Conservation (phyloP, 2,113 vertebrate species). For the Microtus oregoni region DNA sequence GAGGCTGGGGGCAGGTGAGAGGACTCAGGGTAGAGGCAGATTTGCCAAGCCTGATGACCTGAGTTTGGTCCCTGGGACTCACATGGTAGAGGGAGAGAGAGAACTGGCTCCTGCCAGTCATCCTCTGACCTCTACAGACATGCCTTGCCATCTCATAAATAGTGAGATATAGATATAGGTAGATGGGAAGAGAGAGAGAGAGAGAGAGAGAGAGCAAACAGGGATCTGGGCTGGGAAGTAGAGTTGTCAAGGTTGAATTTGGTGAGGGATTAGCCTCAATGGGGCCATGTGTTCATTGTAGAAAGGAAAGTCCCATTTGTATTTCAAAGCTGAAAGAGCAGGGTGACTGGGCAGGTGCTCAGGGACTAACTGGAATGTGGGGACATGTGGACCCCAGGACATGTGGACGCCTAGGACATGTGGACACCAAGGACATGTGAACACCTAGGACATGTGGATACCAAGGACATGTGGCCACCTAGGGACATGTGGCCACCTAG, state of each 20-base stretch:
- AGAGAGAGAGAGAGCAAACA: not conserved
- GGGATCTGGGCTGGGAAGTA: not conserved
- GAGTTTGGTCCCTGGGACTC: not conserved
- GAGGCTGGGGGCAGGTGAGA: not conserved
- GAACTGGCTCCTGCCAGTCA: not conserved
- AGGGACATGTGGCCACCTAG: not conserved
- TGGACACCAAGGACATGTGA: not conserved
- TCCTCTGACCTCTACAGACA: not conserved
- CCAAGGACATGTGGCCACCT: not conserved
- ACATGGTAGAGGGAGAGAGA: too few species aligned
- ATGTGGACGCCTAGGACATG: too few species aligned
- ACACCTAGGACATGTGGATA: not conserved
- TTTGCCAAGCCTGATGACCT: not conserved
- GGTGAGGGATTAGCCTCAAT: not conserved
- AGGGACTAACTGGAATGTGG: too few species aligned
- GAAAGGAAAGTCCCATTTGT: not conserved
- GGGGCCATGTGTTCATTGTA: not conserved
- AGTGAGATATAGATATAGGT: not conserved
- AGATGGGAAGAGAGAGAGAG: not conserved
- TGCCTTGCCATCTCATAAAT: not conserved
- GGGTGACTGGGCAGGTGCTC: rapidly evolving
- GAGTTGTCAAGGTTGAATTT: not conserved
- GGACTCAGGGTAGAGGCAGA: not conserved
- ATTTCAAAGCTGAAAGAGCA: not conserved
- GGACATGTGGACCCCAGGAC: too few species aligned